phyloP scores from a whole-genome alignment of 2,113 vertebrate genomes.

The Chloroceryle aenea region DNA sequence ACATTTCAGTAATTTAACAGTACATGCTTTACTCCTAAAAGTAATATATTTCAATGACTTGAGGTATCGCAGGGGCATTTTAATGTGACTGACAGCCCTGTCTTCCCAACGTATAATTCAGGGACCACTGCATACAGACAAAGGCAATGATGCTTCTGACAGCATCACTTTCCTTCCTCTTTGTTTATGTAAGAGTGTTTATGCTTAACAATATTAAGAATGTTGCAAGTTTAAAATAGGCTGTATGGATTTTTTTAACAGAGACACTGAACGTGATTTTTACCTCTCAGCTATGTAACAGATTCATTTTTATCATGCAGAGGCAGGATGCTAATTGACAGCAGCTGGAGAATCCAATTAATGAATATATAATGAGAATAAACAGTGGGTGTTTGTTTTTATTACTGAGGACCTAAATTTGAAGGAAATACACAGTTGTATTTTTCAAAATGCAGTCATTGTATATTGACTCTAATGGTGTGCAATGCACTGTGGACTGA shows the following conservation, averaged over 20 bases:
- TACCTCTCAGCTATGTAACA: constrained; percentile 28
- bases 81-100: neutral
- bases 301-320: constrained; percentile 30
- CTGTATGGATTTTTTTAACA: neutral
- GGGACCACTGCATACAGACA: neutral
- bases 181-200: neutral
- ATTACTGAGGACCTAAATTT: constrained; percentile 5
- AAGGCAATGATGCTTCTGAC: neutral
- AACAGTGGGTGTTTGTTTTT: constrained; percentile 37
- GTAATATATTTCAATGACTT: neutral
- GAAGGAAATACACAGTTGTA: neutral
- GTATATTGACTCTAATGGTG: neutral
- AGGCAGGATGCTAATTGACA: constrained; percentile 40
- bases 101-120: neutral
- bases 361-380: constrained; percentile 47
- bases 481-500: neutral
- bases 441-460: neutral
- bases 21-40: neutral
- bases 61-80: neutral
- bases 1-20: neutral
- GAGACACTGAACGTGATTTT: constrained; percentile 17
- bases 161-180: neutral
- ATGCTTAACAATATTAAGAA: neutral
- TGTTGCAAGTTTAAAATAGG: neutral
- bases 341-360: constrained; percentile 42